Evolutionary conservation across 2,888 invertebrate genomes (phyloP).

Genomic region (Nomada flava): DNA sequence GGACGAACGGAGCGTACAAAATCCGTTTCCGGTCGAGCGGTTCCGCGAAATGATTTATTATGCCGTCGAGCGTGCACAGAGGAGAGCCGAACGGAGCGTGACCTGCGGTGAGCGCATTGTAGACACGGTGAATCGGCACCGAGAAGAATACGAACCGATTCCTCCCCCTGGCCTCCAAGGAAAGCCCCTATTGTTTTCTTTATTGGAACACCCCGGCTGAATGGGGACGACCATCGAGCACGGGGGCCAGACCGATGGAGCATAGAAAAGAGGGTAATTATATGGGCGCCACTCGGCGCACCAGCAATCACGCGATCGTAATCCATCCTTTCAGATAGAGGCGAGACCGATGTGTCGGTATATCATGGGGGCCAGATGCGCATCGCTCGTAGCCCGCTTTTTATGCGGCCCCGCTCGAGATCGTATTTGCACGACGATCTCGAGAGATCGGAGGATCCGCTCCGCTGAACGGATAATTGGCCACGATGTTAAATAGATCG

Average conservation of each 20-base stretch:
- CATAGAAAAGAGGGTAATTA: conserved; percentile 81
- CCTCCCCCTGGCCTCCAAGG: conserved; percentile 49
- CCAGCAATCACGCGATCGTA: conserved; percentile 69
- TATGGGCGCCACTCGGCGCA: conserved; percentile 74
- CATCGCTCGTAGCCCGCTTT: conserved; percentile 39
- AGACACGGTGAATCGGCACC: conserved; percentile 79
- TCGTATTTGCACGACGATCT: conserved; percentile 53
- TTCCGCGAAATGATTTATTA: conserved; percentile 83
- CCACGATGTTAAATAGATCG: conserved; percentile 58
- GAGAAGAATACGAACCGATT: conserved; percentile 72
- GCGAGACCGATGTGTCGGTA: conserved; percentile 39
- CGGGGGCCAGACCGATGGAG: conserved; percentile 72
- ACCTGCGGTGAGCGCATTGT: conserved; percentile 72
- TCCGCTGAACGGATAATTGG: conserved; percentile 50
- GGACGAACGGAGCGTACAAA: conserved; percentile 72
- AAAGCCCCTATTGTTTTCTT: conserved; percentile 77
- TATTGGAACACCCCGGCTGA: conserved; percentile 61
- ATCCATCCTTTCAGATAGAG: conserved; percentile 64
- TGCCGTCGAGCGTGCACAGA: conserved; percentile 74
- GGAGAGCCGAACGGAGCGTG: conserved; percentile 75
- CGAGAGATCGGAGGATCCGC: conserved; percentile 41
- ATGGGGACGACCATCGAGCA: conserved; percentile 33
- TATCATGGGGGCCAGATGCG: conserved; percentile 53
- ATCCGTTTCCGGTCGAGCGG: conserved; percentile 82
- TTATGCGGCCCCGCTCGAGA: conserved; percentile 39